phyloP scores from a whole-genome alignment of 2,888 invertebrate genomes.

The Heliconius ethilla region DNA sequence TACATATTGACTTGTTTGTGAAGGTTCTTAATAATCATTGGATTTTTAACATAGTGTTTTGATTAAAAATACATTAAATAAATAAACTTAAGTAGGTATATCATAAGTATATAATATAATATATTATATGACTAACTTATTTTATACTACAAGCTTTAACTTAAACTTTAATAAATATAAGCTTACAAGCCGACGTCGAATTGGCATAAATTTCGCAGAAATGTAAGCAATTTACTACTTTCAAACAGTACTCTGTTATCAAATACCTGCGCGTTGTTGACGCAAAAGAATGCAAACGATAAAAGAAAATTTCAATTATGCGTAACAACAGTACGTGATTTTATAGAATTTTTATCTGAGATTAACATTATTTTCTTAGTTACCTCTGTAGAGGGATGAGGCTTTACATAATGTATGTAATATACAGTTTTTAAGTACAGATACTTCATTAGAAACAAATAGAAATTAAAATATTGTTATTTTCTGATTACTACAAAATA shows the following conservation, averaged over 20 bases:
- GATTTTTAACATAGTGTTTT: not conserved
- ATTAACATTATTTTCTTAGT: slow-evolving; percentile 38
- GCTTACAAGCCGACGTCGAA: not conserved
- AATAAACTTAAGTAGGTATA: not conserved
- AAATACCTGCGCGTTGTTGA: slow-evolving; percentile 67
- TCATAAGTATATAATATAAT: too few relatives aligned
- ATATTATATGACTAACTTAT: not conserved
- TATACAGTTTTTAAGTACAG: too few relatives aligned
- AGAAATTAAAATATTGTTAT: too few relatives aligned
- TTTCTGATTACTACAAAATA: too few relatives aligned
- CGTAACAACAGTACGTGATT: slow-evolving; percentile 60
- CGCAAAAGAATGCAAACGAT: slow-evolving; percentile 60
- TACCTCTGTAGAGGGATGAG: slow-evolving; percentile 12
- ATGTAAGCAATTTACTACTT: slow-evolving; percentile 24
- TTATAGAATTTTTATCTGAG: slow-evolving; percentile 72
- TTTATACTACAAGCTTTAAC: not conserved
- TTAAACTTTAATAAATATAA: not conserved
- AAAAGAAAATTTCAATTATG: slow-evolving; percentile 57
- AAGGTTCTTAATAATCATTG: not conserved
- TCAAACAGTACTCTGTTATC: slow-evolving; percentile 60
- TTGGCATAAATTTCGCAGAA: slow-evolving; percentile 42
- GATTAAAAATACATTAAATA: not conserved
- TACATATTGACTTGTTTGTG: not conserved
- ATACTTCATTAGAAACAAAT: not conserved
- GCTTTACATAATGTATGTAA: not conserved